A percentile compares a stretch with the other conserved stretches of the same genome.
Conservation (phyloP, 1,140 invertebrate species). For the Dryas iulia region DNA sequence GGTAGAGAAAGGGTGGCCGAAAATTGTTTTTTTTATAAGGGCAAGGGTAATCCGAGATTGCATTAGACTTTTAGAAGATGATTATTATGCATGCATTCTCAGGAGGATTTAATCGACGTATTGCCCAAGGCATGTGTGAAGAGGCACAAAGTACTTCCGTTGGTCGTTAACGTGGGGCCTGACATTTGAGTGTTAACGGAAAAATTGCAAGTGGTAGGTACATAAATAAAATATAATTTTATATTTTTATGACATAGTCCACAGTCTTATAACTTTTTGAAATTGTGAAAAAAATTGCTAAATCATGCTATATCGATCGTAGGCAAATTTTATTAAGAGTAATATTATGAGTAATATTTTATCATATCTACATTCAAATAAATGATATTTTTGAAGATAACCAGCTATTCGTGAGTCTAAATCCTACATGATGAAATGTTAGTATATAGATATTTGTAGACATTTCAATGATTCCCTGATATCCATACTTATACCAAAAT, state of each 20-base stretch:
- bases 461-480: no score
- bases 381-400: no score
- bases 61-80: slow-evolving; percentile 54
- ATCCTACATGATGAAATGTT: no score
- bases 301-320: no score
- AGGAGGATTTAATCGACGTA: slow-evolving; percentile 66
- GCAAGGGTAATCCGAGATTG: slow-evolving; percentile 66
- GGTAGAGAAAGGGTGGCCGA: slow-evolving; percentile 70
- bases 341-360: no score
- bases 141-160: slow-evolving; percentile 57
- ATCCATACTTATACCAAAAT: no score
- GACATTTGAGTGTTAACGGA: slow-evolving; percentile 53
- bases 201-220: slow-evolving; percentile 17
- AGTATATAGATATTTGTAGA: no score
- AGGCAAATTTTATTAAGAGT: no score
- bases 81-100: slow-evolving; percentile 77
- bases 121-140: slow-evolving; percentile 62
- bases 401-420: no score
- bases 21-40: slow-evolving; percentile 61
- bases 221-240: slow-evolving; percentile 2
- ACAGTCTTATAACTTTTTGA: no score
- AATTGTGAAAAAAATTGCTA: no score
- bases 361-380: no score
- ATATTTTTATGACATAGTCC: background rate
- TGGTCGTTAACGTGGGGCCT: slow-evolving; percentile 44